These are phyloP conservation scores for Menidia menidia DNA, from an alignment of 2,797 vertebrate genomes.

Conservation along the genomic window DNA sequence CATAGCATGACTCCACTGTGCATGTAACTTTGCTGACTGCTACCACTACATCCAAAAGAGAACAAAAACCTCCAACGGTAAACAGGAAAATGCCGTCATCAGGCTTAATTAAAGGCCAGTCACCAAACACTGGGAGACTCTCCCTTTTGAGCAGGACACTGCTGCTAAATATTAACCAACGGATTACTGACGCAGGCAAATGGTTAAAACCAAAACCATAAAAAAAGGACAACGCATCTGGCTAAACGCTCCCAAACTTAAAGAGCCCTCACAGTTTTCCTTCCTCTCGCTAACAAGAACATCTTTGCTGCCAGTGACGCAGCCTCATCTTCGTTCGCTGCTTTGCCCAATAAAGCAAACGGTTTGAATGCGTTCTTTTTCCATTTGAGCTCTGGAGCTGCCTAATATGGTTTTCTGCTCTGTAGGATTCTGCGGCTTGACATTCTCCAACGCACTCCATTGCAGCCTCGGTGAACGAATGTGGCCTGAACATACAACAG, in stretches of 20 bases:
- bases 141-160: not conserved
- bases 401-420: slow-evolving; percentile 26
- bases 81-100: too few relatives aligned
- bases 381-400: slow-evolving; percentile 3
- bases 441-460: slow-evolving; percentile 35
- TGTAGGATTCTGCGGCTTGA: slow-evolving; percentile 21
- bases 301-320: not conserved
- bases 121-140: not conserved
- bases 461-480: slow-evolving; percentile 16
- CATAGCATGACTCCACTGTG: too few relatives aligned
- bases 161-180: too few relatives aligned
- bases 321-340: not conserved
- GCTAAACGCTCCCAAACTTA: not conserved
- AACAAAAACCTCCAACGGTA: not conserved
- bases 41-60: not conserved
- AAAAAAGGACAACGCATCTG: too few relatives aligned
- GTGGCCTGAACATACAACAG: slow-evolving; percentile 11
- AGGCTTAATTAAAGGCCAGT: not conserved
- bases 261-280: not conserved
- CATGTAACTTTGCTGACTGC: too few relatives aligned
- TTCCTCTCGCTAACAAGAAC: too few relatives aligned
- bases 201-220: not conserved
- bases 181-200: not conserved
- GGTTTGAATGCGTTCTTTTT: slow-evolving; percentile 13
- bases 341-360: slow-evolving; percentile 14